A percentile compares a stretch with the other conserved stretches of the same genome.
Conservation (phyloP, 30 jellyfish, hydroid and myxozoan species). For the Chrysaora quinquecirrha region DNA sequence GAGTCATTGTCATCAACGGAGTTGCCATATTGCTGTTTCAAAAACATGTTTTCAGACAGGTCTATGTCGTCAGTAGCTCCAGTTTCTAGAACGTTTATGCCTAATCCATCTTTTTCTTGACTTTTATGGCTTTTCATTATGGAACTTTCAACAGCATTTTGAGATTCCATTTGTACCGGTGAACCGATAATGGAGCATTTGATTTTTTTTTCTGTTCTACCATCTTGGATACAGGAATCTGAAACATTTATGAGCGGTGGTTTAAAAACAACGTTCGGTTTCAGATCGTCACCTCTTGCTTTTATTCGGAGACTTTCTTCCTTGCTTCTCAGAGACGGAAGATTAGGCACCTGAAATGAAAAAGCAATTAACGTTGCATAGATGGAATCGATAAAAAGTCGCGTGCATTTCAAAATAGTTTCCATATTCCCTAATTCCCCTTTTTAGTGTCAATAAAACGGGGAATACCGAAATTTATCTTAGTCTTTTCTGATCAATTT, state of each 20-base stretch:
- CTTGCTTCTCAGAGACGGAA: too few relatives aligned
- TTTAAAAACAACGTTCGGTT: too few relatives aligned
- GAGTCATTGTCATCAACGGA: conserved; percentile 30
- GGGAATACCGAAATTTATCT: too few relatives aligned
- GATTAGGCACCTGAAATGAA: too few relatives aligned
- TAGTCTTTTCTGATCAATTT: too few relatives aligned
- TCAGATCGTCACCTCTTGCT: too few relatives aligned
- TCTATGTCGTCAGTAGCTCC: conserved; percentile 68
- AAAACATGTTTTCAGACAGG: conserved; percentile 80
- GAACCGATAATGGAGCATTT: conserved; percentile 17
- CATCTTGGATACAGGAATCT: conserved; percentile 40
- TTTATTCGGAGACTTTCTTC: too few relatives aligned
- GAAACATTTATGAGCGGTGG: conserved; percentile 43
- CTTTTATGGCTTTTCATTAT: conserved; percentile 41
- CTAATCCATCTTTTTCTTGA: conserved; percentile 13
- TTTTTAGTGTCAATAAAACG: too few relatives aligned
- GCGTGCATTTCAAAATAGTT: too few relatives aligned
- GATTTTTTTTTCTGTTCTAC: conserved; percentile 69
- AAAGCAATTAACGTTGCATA: too few relatives aligned
- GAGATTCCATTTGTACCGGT: not conserved
- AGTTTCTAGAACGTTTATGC: not conserved
- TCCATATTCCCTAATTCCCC: too few relatives aligned
- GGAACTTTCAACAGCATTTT: conserved; percentile 10
- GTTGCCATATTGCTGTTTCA: conserved; percentile 41
- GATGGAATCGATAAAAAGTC: too few relatives aligned